These are phyloP conservation scores for Gymnogyps californianus DNA, from an alignment of 2,113 vertebrate genomes.

Conservation along the genomic window DNA sequence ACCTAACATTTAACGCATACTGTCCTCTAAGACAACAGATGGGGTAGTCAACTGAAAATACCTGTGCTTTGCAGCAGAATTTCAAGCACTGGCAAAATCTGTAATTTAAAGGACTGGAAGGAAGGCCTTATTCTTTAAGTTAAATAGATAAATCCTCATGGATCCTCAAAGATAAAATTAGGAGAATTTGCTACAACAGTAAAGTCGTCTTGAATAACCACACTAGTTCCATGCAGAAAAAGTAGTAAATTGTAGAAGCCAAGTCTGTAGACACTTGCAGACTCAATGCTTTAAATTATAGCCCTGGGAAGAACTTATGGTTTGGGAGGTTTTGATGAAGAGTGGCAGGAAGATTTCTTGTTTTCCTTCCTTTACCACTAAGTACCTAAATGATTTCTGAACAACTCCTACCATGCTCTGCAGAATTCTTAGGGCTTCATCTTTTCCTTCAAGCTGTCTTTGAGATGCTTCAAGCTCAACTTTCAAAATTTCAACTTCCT, in stretches of 20 bases:
- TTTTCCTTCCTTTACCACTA: background rate
- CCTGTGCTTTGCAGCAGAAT: background rate
- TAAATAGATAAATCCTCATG: background rate
- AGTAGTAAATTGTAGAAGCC: background rate
- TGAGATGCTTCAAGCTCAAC: conserved; percentile 87
- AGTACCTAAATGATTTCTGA: background rate
- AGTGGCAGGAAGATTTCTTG: background rate
- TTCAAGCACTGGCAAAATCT: background rate
- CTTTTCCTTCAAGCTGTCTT: conserved; percentile 89
- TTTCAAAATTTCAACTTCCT: conserved; percentile 83
- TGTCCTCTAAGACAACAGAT: background rate
- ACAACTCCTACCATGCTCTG: conserved; percentile 84
- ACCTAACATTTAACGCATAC: background rate
- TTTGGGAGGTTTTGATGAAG: background rate
- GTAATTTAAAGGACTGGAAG: background rate
- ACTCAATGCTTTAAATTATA: background rate
- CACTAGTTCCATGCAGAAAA: background rate
- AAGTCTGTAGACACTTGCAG: background rate
- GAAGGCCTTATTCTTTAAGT: background rate
- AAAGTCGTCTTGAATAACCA: background rate
- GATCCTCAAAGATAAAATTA: background rate
- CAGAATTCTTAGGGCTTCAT: conserved; percentile 90
- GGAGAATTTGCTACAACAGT: background rate
- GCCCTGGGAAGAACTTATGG: background rate
- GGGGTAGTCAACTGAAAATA: background rate